Conservation (phyloP, 2,888 invertebrate species). For the Neelides folsomi region DNA sequence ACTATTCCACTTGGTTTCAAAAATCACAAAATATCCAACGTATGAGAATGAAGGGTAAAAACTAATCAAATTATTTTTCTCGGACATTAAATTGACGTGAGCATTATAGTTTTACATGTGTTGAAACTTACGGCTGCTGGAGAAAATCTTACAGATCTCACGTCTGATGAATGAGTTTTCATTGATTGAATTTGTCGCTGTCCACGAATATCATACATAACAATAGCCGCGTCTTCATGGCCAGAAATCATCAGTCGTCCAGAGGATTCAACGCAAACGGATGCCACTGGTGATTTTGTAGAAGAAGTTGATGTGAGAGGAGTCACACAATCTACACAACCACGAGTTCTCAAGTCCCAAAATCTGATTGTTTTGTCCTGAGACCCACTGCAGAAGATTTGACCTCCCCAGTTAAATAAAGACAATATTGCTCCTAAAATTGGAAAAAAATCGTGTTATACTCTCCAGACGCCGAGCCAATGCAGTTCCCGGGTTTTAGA, state of each 20-base stretch:
- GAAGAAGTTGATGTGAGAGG: slow-evolving; percentile 47
- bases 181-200: slow-evolving; percentile 84
- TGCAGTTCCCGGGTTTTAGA: too few species aligned
- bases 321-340: slow-evolving; percentile 80
- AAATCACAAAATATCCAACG: too few species aligned
- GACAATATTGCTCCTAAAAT: slow-evolving; percentile 66
- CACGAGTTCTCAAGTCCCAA: slow-evolving; percentile 90
- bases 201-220: slow-evolving; percentile 87
- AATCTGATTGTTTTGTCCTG: slow-evolving; percentile 94
- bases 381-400: slow-evolving; percentile 92
- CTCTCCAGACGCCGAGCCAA: too few species aligned
- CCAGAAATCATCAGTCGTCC: slow-evolving; percentile 88
- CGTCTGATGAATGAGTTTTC: slow-evolving; percentile 85
- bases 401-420: slow-evolving; percentile 91
- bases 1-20: too few species aligned
- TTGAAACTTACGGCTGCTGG: slow-evolving; percentile 60
- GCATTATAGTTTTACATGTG: too few species aligned
- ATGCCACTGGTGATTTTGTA: slow-evolving; percentile 63
- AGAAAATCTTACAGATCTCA: slow-evolving; percentile 88
- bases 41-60: too few species aligned
- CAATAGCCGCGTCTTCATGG: slow-evolving; percentile 87
- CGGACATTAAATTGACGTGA: too few species aligned
- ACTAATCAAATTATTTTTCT: too few species aligned
- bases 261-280: slow-evolving; percentile 89
- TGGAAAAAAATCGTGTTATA: too few species aligned